These are phyloP conservation scores for Setipinna tenuifilis DNA, from an alignment of 2,797 vertebrate genomes.

Conservation along the genomic window DNA sequence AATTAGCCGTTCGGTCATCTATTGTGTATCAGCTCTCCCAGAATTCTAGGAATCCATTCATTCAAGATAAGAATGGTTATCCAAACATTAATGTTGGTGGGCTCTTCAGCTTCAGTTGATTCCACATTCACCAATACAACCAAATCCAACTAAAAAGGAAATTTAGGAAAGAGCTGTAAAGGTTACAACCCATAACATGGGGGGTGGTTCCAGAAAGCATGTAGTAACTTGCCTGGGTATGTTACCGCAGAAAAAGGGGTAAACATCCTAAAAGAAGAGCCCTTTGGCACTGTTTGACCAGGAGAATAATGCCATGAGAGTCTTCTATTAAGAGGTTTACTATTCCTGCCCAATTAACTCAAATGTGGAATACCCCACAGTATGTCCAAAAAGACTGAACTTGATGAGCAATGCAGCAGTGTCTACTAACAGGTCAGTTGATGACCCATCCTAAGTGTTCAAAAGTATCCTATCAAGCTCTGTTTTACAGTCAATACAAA, in stretches of 20 bases:
- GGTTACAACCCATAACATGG: neutral
- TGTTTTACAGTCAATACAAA: neutral
- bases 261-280: too few species aligned
- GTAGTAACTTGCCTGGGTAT: too few species aligned
- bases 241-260: too few species aligned
- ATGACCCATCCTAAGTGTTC: neutral
- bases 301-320: too few species aligned
- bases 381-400: neutral
- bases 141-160: neutral
- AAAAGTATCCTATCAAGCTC: neutral
- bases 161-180: neutral
- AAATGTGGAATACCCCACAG: too few species aligned
- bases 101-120: neutral
- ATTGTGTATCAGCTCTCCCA: slow-evolving; percentile 13
- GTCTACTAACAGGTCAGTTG: neutral
- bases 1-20: neutral
- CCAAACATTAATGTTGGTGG: slow-evolving; percentile 20
- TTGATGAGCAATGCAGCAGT: neutral
- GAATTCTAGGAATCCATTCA: slow-evolving; percentile 27
- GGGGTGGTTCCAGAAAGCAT: too few species aligned
- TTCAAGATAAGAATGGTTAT: slow-evolving; percentile 4
- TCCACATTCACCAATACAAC: slow-evolving; percentile 11
- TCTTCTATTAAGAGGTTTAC: too few species aligned
- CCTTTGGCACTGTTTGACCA: too few species aligned
- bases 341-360: too few species aligned